Base-by-base conservation (phyloP, 1,140 invertebrate species). In the Zaprionus camerounensis region DNA sequence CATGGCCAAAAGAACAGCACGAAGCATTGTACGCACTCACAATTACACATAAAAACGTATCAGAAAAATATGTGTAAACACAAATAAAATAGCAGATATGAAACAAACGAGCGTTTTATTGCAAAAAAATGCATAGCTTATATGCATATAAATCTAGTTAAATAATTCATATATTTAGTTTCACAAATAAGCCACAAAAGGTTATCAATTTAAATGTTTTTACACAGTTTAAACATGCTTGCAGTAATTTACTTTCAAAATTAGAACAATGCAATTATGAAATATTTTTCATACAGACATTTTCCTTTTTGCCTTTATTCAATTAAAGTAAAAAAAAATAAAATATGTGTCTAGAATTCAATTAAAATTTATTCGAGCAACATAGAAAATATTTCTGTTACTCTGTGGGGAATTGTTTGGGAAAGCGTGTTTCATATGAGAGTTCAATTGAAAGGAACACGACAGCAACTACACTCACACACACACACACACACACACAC, bases 371-470 rank as follows among this genome's bases (percentile, higher is more conserved):
- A 49, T 46, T 70, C 20, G 15, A 41, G 7, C 24, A 13, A n/a
- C 36, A 62, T 26, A 24, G 67, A 53, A 57, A 74, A 63, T 70
- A 62, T 70, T 63, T 26, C 12, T 70, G 58, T 7, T 44, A n/a
- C 6, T 44, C 41, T n/a, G n/a, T 17, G 1, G 41, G 41, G 41
- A n/a, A 44, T 44, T 44, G n/a, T 44, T 44, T 56, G 31, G 58
- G 55, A 22, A 28, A 49, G 34, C 34, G 53, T 24, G 20, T 5
- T 57, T 36, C 36, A 57, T 57, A 58, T 41, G 38, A 36, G 38
- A 49, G 38, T 51, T 55, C 53, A 71, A 75, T 71, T 62, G 71
- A 79, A 87, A 82, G 28, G 80, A 76, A 55, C 76, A 68, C 69
- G 57, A 69, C 31, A 71, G 72, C 59, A 67, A 74, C 72, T 63